phyloP scores from a whole-genome alignment of 2,888 invertebrate species.

The Belgica antarctica region DNA sequence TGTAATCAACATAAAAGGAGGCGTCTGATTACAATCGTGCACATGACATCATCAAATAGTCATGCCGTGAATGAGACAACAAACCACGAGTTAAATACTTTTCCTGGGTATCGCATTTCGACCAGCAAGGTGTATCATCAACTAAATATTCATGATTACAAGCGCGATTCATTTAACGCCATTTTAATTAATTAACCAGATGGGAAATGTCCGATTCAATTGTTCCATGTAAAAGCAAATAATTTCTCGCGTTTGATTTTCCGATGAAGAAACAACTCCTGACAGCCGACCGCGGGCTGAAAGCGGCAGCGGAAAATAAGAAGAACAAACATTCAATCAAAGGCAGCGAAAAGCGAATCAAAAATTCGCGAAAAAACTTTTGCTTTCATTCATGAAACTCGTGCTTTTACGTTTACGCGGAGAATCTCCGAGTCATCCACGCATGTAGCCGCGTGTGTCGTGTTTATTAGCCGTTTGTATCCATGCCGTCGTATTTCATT shows the following conservation, averaged over 20 bases:
- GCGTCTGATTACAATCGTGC: not conserved
- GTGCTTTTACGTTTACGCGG: not conserved
- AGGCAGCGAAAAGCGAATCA: constrained; percentile 1
- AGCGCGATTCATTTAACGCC: not conserved
- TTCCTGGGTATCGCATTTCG: not conserved
- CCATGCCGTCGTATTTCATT: not conserved
- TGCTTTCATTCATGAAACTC: constrained; percentile 12
- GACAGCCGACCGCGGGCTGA: too few relatives aligned
- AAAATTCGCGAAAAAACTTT: not conserved
- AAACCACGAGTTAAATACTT: not conserved
- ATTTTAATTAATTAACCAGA: constrained; percentile 14
- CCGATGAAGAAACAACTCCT: not conserved
- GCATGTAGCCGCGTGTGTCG: not conserved
- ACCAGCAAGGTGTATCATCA: not conserved
- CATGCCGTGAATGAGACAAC: not conserved
- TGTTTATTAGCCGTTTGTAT: not conserved
- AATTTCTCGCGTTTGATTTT: not conserved
- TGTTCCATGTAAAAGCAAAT: not conserved
- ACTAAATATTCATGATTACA: not conserved
- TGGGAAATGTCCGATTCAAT: not conserved
- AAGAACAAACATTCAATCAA: not conserved
- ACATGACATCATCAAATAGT: constrained; percentile 12
- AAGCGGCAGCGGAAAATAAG: not conserved
- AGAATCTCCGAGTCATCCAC: not conserved
- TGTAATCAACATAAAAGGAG: constrained; percentile 24